Evolutionary conservation across 1,140 invertebrate species (phyloP), one percentile per base, ranked within the genome.

Genomic region (Drosophila rufa): DNA sequence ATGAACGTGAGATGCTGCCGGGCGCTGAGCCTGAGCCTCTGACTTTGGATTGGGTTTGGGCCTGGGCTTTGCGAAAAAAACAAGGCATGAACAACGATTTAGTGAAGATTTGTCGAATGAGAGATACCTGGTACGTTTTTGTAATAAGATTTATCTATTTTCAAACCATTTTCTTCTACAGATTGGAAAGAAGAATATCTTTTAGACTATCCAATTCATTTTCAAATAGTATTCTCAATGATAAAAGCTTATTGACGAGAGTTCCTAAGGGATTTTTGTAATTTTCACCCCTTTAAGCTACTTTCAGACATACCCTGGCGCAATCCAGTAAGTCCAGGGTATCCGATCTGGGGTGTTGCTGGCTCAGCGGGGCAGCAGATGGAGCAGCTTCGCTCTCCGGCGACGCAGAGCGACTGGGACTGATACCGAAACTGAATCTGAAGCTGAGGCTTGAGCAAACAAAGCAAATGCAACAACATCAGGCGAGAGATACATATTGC

Each of bases 1-100:
- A 87, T 87, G 84, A 89, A 87, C 84, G 84, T 87, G 84, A 84
- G 70, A 74, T 74, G 70, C 70, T 80, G 84, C 80, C 79, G 73
- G 43, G 59, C 53, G 46, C 57, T 75, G 61, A 69, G 43, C 15
- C 36, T 50, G 46, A 55, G 42, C 58, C 53, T 67, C 45, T n/a
- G 45, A 56, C 58, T 58, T 56, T 62, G 56, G 47, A 33, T 61
- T 58, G 55, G 55, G 68, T 38, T 42, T 47, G 30, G 33, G 57
- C 11, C 22, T 40, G 56, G 58, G 53, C n/a, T 45, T 46, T 46
- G 25, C n/a, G 4, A 38, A 53, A 42, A 67, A 58, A 69, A 40
- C 25, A 25, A 33, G 9, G 33, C 33, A 19, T 9, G 11, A 30
- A n/a, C 27, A 5, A 15, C 17, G 8, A 12, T 8, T 17, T 19